Base-by-base conservation (phyloP, 2,888 invertebrate genomes). In the Acanthoscelides obtectus region DNA sequence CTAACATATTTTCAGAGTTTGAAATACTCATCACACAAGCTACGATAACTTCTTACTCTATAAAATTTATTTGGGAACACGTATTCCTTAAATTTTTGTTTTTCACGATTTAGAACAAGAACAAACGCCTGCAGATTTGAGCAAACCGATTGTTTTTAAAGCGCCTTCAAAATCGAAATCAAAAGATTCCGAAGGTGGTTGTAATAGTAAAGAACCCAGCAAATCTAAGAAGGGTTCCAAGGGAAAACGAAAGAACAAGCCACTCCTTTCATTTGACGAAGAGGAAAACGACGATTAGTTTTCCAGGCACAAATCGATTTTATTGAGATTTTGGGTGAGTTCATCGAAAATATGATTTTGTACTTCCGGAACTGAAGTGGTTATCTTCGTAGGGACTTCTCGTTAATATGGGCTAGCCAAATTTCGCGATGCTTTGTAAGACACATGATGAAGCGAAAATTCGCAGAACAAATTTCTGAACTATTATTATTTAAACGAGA, bases 81-180 rank as follows among this genome's bases (percentile, higher is more conserved):
- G 73, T 69, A 12, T 20, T 27, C 66, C 66, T 71, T 22, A 25
- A 20, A 66, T 68, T 67, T 27, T 68, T 45, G 5, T 45, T 4
- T 45, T 45, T 17, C 45, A 12, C 45, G 0, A 86, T 86, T 22
- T 83, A 91, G 90, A 90, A 83, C 87, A 87, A 80, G 87, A 87
- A 72, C 87, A 87, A 78, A 85, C 86, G 64, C 89, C 89, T 27
- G 91, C 91, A 64, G 90, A 92, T 84, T 84, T 92, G 75, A 86
- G 81, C 70, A 86, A 88, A 77, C 88, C 88, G 66, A 87, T 92
- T 72, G 85, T 91, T 74, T 91, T 91, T 78, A 87, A 87, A 80
- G 83, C 84, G 66, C 81, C 83, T 0, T 71, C 74, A 2, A 77
- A 77, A 27, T 78, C 77, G 1, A 76, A 76, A 68, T 73, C 72